Evolutionary conservation across 2,797 vertebrate genomes (phyloP), one percentile per base, ranked within the genome.

Genomic region (Eidolon dupreanum): DNA sequence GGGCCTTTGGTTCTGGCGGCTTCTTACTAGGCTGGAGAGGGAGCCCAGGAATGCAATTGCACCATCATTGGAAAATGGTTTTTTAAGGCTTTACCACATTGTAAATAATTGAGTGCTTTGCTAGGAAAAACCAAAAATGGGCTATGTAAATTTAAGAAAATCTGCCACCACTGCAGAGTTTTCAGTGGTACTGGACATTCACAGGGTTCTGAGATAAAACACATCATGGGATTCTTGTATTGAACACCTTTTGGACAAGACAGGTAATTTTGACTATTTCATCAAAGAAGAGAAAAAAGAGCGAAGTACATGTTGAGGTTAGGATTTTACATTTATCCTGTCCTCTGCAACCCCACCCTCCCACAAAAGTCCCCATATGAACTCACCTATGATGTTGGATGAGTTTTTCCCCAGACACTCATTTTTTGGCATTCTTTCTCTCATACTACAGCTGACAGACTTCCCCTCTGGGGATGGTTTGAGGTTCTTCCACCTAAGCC

Each of bases 101-200:
- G 13, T 71, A 49, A 49, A 31, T 61, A 41, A 57, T 20, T 41
- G 57, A 78, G 84, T 5, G 8, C 75, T 74, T 65, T 65, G 75
- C 81, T 73, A 63, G 91, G 53, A 57, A 81, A 65, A 61, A n/a
- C n/a, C 19, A 70, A 74, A 84, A 81, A 16, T 4, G n/a, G 53
- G 78, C 78, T n/a, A 17, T 13, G 43, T 49, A 26, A 43, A 61
- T 75, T 63, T 77, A 78, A 46, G 15, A 68, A 82, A 71, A 71
- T 38, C 49, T 82, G 63, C 59, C 31, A 92, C 24, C 51, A 68
- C 26, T 12, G 49, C 63, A 81, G 51, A 65, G 8, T 68, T 85
- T 84, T 43, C 46, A 10, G 6, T 4, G 10, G n/a, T 24, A 38
- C 85, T 17, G 5, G 61, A 68, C 26, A 70, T 38, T 49, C 63